Conservation (phyloP, 2,888 invertebrate species). For the Euzophera pinguis region DNA sequence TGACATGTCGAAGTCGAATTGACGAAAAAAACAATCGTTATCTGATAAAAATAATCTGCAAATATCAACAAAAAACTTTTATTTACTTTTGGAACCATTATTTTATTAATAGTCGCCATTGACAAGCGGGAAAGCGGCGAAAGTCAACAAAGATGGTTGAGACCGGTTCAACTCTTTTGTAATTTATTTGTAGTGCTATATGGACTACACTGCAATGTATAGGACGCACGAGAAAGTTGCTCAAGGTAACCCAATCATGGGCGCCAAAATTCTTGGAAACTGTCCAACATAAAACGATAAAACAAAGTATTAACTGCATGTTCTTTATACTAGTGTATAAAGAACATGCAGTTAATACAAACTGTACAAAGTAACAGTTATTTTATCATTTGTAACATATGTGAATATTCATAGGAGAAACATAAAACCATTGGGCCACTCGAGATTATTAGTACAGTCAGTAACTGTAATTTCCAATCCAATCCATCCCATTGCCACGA, state of each 20-base stretch:
- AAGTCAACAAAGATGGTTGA: conserved; percentile 50
- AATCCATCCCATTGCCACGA: neutral
- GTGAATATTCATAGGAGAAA: no score
- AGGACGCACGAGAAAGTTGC: conserved; percentile 7
- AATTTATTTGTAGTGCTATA: conserved; percentile 32
- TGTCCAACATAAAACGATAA: neutral
- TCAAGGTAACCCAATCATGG: neutral
- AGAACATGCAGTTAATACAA: no score
- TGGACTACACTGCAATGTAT: conserved; percentile 16
- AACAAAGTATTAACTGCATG: neutral
- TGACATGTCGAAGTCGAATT: no score
- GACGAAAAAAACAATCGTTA: no score
- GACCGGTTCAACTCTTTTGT: conserved; percentile 56
- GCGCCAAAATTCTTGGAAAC: neutral
- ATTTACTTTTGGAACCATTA: conserved; percentile 15
- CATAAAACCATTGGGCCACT: no score
- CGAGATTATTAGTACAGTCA: no score
- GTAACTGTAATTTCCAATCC: neutral
- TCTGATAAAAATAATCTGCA: no score
- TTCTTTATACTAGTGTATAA: no score
- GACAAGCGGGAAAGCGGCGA: conserved; percentile 66
- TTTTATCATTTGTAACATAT: no score
- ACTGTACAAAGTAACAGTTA: no score
- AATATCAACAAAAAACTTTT: neutral
- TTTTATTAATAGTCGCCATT: conserved; percentile 52